Evolutionary conservation across 2,888 invertebrate species (phyloP), one percentile per base, ranked within the genome.

Genomic region (Drosophila koepferae): DNA sequence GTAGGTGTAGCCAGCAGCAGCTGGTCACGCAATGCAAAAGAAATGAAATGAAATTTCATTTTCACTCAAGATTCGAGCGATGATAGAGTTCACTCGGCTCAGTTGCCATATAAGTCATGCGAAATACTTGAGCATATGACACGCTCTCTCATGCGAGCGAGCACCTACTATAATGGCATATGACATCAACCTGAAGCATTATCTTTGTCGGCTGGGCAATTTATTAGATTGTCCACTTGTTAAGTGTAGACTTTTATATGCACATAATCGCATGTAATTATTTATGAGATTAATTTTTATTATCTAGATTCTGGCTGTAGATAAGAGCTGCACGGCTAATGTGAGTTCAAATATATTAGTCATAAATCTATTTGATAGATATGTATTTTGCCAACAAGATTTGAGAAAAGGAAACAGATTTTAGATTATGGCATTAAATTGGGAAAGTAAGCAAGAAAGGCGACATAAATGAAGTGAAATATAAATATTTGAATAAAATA

Each of bases 11-110:
- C 72, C 70, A 63, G 23, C 54, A 38, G 69, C 55, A 38, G 69
- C 61, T 68, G 60, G 85, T 82, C 89, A 89, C 88, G 90, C 86
- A 82, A 86, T 85, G 74, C 82, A 63, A 80, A 71, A 69, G 84
- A 74, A 65, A 5, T 28, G 6, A 6, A 75, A 71, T 61, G 64
- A 71, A 63, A 59, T 53, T 59, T 65, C 61, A 65, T 41, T 68
- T 41, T 48, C 28, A 43, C 44, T 62, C 34, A 20, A 74, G 77
- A 77, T 79, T 67, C 12, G 43, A 8, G 62, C 67, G 69, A 77
- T 69, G 28, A 28, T 28, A 67, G 31, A 34, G 44, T 46, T 18
- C 12, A 38, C n/a, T 49, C n/a, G 28, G 12, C 7, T 28, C 23
- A 49, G 18, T 40, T 48, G 10, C 69, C 34, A 40, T 69, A 38